Evolutionary conservation across 2,888 invertebrate species (phyloP), one percentile per base, ranked within the genome.

Genomic region (Drosophila ezoana): DNA sequence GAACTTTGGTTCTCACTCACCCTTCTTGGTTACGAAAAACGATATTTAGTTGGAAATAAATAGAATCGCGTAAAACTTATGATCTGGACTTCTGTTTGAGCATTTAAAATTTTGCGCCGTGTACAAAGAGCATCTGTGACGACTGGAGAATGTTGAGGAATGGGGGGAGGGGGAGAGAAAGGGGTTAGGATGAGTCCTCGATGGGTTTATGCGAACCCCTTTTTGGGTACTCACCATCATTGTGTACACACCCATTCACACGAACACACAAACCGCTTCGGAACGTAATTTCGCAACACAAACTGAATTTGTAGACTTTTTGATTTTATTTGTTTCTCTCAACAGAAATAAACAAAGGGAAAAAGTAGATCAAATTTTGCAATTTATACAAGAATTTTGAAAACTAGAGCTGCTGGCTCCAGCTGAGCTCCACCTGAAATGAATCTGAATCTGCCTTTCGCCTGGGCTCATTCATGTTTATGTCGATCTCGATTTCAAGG

Each of bases 201-300:
- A 1, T 4, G 2, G 3, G 23, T 3, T 1, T 16, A 10, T 51
- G 3, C 1, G 8, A 1, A 8, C 5, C 1, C 28, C 3, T 4
- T 3, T 10, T 1, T 2, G 11, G 1, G 1, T 2, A 53, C 41
- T 32, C n/a, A 40, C 40, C 38, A 18, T 32, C 16, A 18, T 18
- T n/a, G 18, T 18, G 41, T 32, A 28, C 6, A 9, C 54, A 54
- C 43, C 43, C 54, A 54, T 33, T 54, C 43, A 54, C 33, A 20
- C 4, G n/a, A 44, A 41, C 41, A 41, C 4, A 41, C 16, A 41
- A 41, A 10, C 18, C 3, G 18, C 18, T 44, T 44, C 1, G 23
- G 4, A 23, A n/a, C 44, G 8, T 9, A 32, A 53, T 18, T 32
- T 53, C 33, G 10, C 14, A 44, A 20, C n/a, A 54, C 32, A n/a